phyloP scores from a whole-genome alignment of 1,140 invertebrate genomes.

The Diabrotica virgifera region DNA sequence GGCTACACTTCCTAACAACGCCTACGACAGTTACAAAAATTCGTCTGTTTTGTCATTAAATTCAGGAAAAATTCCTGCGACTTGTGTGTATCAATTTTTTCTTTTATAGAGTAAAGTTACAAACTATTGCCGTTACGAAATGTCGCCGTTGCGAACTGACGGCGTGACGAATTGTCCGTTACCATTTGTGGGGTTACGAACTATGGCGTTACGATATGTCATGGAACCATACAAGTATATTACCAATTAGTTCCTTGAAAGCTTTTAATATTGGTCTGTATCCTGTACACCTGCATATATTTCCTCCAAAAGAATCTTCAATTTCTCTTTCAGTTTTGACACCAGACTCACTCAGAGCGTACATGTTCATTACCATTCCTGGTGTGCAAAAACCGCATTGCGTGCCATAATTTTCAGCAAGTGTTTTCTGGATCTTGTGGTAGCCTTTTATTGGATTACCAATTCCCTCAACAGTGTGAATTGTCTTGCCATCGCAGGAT shows the following conservation, averaged over 20 bases:
- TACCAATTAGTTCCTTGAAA: constrained; percentile 57
- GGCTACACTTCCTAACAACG: no score
- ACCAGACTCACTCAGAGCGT: constrained; percentile 56
- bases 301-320: constrained; percentile 49
- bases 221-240: no score
- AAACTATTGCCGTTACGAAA: constrained; percentile 60
- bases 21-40: no score
- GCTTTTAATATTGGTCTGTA: constrained; percentile 81
- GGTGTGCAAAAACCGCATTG: constrained; percentile 82
- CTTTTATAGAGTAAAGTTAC: no score
- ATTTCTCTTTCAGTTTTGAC: constrained; percentile 55
- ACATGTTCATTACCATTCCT: constrained; percentile 84
- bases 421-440: constrained; percentile 64
- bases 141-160: no score
- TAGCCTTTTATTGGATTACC: constrained; percentile 68
- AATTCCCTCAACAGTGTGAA: constrained; percentile 77
- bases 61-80: no score
- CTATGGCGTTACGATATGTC: no score
- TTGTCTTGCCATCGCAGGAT: constrained; percentile 69
- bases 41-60: no score
- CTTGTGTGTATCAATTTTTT: no score
- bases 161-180: constrained; percentile 48
- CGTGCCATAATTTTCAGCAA: constrained; percentile 71
- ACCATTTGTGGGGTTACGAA: no score
- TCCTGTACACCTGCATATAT: constrained; percentile 85